phyloP scores from a whole-genome alignment of 2,113 vertebrate species.

The Dicerorhinus sumatrensis region DNA sequence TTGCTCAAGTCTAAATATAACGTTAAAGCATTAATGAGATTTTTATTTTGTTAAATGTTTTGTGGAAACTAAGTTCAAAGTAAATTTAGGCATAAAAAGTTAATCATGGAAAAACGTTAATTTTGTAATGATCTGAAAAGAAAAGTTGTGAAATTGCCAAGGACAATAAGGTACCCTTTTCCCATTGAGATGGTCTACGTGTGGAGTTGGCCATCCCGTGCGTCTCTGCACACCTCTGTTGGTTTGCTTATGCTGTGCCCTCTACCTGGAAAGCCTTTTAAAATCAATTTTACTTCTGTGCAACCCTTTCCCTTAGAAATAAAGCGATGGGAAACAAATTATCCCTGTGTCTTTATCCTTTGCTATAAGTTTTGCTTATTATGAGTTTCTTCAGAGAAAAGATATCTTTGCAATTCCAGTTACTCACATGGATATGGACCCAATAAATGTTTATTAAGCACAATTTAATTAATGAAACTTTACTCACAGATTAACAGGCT shows the following conservation, averaged over 20 bases:
- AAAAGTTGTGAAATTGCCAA: neutral
- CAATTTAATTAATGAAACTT: neutral
- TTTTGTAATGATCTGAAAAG: neutral
- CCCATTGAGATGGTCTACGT: neutral
- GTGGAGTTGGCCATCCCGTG: neutral
- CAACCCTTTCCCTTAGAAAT: neutral
- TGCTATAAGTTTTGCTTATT: neutral
- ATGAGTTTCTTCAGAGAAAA: neutral
- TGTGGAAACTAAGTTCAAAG: neutral
- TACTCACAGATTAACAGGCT: neutral
- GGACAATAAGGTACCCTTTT: neutral
- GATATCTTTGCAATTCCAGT: neutral
- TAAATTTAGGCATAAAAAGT: neutral
- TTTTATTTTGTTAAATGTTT: slow-evolving; percentile 33
- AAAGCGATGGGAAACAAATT: neutral
- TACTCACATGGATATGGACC: neutral
- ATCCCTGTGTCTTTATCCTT: neutral
- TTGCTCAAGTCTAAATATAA: neutral
- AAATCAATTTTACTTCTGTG: neutral
- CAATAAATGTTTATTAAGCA: neutral
- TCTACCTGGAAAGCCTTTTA: neutral
- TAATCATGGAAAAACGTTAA: neutral
- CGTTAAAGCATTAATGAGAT: neutral
- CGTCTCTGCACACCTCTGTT: neutral
- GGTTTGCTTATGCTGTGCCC: neutral